Conservation (phyloP, 2,797 vertebrate genomes). For the Emydoidea blandingii region DNA sequence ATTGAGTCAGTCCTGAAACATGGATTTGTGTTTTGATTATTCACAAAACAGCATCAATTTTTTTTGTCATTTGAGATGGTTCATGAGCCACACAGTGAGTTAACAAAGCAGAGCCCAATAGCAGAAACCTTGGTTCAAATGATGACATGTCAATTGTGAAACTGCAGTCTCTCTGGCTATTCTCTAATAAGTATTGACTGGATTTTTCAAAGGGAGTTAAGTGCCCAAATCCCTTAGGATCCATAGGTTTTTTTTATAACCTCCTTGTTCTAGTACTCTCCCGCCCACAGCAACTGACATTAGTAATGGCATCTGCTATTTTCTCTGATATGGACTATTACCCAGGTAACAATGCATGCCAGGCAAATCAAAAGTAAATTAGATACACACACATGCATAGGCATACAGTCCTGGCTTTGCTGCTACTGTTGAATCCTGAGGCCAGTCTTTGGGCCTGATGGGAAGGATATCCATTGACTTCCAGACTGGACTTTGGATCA, state of each 20-base stretch:
- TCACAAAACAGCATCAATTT: neutral
- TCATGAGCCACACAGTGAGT: neutral
- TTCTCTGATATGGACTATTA: neutral
- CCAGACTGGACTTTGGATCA: neutral
- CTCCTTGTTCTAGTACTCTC: neutral
- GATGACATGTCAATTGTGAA: neutral
- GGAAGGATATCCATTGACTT: neutral
- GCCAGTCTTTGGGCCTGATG: neutral
- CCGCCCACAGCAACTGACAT: neutral
- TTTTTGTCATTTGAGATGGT: neutral
- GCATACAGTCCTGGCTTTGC: neutral
- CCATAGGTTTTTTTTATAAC: neutral
- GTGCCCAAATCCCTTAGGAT: neutral
- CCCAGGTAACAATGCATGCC: neutral
- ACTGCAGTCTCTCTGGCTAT: neutral
- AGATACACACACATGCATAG: neutral
- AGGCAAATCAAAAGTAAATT: conserved; percentile 16
- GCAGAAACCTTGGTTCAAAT: neutral
- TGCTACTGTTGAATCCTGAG: neutral
- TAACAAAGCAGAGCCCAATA: neutral
- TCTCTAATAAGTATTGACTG: neutral
- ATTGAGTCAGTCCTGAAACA: neutral
- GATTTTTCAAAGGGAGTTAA: neutral
- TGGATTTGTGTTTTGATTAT: neutral
- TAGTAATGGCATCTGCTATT: neutral